phyloP scores from a whole-genome alignment of 2,113 vertebrate species.

The Anolis sagrei region DNA sequence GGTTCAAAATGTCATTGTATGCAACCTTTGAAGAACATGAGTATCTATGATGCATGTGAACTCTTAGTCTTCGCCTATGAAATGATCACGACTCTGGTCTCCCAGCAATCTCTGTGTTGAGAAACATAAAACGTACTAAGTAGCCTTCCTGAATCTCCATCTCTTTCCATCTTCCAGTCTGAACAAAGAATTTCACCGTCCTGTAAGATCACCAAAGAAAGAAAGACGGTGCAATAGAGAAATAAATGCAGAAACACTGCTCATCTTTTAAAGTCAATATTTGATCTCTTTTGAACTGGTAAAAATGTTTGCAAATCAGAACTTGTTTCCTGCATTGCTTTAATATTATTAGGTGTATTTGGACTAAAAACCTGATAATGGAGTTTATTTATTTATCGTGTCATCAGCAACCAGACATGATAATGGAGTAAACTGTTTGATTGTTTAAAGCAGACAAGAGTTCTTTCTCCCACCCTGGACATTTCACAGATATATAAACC shows the following conservation, averaged over 20 bases:
- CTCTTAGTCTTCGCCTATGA: neutral
- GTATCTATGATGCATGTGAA: neutral
- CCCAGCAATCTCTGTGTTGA: conserved; percentile 22
- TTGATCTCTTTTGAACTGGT: conserved; percentile 14
- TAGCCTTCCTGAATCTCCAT: conserved; percentile 70
- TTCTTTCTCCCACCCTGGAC: neutral
- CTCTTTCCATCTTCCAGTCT: conserved; percentile 84
- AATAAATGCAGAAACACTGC: neutral
- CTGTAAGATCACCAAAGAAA: conserved; percentile 69
- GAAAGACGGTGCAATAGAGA: neutral
- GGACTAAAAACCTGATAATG: conserved; percentile 15
- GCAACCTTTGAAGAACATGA: conserved; percentile 23
- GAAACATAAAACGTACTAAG: conserved; percentile 76
- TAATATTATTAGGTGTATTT: conserved; percentile 11
- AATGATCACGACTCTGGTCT: neutral
- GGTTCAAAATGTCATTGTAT: neutral
- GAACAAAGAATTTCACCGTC: conserved; percentile 85
- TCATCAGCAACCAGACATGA: too few relatives aligned
- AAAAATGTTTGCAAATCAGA: neutral
- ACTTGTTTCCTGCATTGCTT: conserved; percentile 21
- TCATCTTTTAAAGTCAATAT: neutral
- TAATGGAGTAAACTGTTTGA: too few relatives aligned
- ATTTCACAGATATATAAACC: too few relatives aligned
- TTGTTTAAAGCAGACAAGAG: neutral
- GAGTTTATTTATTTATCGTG: too few relatives aligned